Evolutionary conservation across 2,113 vertebrate species (phyloP), one percentile per base, ranked within the genome.

Genomic region (Silurus meridionalis): DNA sequence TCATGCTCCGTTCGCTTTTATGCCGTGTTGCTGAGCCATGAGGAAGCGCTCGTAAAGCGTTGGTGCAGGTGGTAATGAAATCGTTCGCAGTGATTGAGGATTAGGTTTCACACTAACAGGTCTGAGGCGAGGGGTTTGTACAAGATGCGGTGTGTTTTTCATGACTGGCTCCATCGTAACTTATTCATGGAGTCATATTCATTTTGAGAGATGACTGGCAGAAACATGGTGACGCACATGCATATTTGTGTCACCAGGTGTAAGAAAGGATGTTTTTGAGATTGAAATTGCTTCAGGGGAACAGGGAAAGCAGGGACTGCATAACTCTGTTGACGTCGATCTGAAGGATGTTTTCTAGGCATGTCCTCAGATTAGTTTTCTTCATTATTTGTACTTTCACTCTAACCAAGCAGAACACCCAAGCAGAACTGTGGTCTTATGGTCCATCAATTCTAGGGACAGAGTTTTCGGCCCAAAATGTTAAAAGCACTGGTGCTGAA

Each of bases 81-180:
- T 91, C 84, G 93, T 88, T 90, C 90, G 85, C 89, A 85, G 87
- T 90, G 93, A 93, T 92, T 92, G 93, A 91, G 91, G 93, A 93
- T 93, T 94, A 92, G 91, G 92, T 91, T 91, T 89, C 89, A 92
- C 91, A 90, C 91, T 61, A 48, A 87, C 60, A 21, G 81, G 91
- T 90, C 87, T 83, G 11, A 94, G 91, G 89, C 89, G 50, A 0
- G 80, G 67, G 87, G 81, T 53, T 37, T 63, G 75, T 37, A 48
- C 37, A 53, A 57, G 75, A 87, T 19, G 86, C 71, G 80, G 82
- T 61, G 88, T 48, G 89, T 52, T 67, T 9, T 48, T 72, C 75
- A 85, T 90, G 46, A 80, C 82, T 11, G n/a, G 84, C 55, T 23
- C 64, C 50, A 21, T 91, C 53, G 13, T 90, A 86, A 89, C 89